Conservation (phyloP, 2,888 invertebrate species). For the Agriopis marginaria region DNA sequence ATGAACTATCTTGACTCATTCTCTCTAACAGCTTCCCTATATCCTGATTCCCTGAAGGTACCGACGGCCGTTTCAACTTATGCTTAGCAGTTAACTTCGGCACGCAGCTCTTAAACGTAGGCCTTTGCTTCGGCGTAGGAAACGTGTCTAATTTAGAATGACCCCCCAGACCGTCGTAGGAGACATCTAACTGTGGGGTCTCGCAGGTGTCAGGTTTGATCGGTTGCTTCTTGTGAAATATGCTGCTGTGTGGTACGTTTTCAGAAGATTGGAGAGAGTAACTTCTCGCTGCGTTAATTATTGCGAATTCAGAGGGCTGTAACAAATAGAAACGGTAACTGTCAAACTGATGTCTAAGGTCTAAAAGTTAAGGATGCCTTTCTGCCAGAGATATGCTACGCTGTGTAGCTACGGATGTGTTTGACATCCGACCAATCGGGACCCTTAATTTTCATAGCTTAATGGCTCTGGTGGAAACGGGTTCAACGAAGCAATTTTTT, state of each 20-base stretch:
- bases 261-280: conserved; percentile 49
- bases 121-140: conserved; percentile 63
- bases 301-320: conserved; percentile 68
- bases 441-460: too few species aligned
- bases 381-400: too few species aligned
- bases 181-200: conserved; percentile 54
- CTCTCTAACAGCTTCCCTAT: conserved; percentile 65
- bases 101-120: conserved; percentile 51
- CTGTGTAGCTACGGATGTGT: too few species aligned
- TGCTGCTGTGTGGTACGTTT: conserved; percentile 60
- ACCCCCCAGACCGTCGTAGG: conserved; percentile 86
- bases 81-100: conserved; percentile 68
- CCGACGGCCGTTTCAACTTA: conserved; percentile 62
- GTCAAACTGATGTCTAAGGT: too few species aligned
- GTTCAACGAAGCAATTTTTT: too few species aligned
- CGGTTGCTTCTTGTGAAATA: conserved; percentile 65
- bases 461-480: too few species aligned
- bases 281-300: conserved; percentile 58
- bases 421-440: too few species aligned
- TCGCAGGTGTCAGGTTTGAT: conserved; percentile 53
- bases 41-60: conserved; percentile 58
- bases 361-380: too few species aligned
- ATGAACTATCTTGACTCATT: conserved; percentile 13
- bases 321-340: conserved; percentile 33
- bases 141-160: conserved; percentile 83